Base-by-base conservation (phyloP, 2,888 invertebrate species). In the Endotricha flammealis region DNA sequence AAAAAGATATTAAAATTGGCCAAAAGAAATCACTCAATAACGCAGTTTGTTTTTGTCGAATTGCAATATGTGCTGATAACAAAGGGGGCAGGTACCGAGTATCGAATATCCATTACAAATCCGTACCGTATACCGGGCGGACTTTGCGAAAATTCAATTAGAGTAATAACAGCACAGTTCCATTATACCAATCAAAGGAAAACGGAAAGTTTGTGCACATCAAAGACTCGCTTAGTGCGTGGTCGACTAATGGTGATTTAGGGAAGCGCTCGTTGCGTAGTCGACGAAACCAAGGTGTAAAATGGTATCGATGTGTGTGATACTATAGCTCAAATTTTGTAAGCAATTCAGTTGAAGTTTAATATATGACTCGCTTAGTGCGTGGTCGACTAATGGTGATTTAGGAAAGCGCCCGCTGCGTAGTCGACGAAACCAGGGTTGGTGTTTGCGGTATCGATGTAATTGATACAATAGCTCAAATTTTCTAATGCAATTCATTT, bases 181-280 rank as follows among this genome's bases (percentile, higher is more conserved):
- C 81, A 80, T 81, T 79, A 82, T 70, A 62, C 65, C 79, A 79
- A 81, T 82, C 80, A 80, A 80, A 81, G 80, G 78, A 75, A 78
- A 75, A 67, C 73, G 71, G 69, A 76, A 82, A 80, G 78, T 79
- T 80, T 74, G 77, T 64, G 68, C 61, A 79, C 76, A 76, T 79
- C 80, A 79, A 81, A 81, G 79, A 72, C 67, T 65, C 76, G 76
- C 68, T 79, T 74, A 78, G 73, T 74, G 75, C 64, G 63, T 59
- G 57, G 28, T 57, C 46, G 50, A 63, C 65, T 76, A 71, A 70
- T 75, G 69, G 68, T 63, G 64, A 62, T 60, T 57, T 53, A 48
- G 59, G 48, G 59, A 58, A 51, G 63, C 42, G 45, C 42, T 44
- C n/a, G n/a, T n/a, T n/a, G n/a, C n/a, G n/a, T n/a, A n/a, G n/a